Conservation (phyloP, 1,140 invertebrate species). For the Andrena cerasifolii region DNA sequence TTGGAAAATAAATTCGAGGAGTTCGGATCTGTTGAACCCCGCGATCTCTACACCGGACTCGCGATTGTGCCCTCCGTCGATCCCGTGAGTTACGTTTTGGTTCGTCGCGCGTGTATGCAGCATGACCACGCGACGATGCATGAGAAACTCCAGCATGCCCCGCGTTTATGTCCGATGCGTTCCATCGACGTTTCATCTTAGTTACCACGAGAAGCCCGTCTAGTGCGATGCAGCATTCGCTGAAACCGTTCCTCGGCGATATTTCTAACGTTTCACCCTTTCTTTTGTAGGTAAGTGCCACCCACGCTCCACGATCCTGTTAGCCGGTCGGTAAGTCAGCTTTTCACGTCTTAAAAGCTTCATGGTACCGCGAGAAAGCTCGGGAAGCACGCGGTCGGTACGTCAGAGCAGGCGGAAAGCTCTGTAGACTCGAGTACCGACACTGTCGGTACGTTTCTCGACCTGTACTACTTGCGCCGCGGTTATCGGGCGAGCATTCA, state of each 20-base stretch:
- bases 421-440: conserved; percentile 12
- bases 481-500: not conserved
- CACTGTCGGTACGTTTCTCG: conserved; percentile 16
- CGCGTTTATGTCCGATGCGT: conserved; percentile 20
- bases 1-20: not conserved
- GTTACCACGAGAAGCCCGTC: not conserved
- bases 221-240: conserved; percentile 40
- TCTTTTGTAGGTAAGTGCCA: conserved; percentile 65
- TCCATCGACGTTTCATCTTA: conserved; percentile 1
- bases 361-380: conserved; percentile 41
- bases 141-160: conserved; percentile 31
- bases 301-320: conserved; percentile 12
- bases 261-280: conserved; percentile 24
- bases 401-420: not conserved
- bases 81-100: not conserved
- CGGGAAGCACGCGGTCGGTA: conserved; percentile 35
- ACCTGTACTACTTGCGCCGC: conserved; percentile 38
- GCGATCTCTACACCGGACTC: not conserved
- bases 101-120: not conserved
- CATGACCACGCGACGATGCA: conserved; percentile 31
- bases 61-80: not conserved
- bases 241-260: too few relatives aligned
- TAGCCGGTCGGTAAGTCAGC: conserved; percentile 61
- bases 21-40: not conserved
- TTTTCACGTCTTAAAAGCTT: conserved; percentile 49